phyloP scores from a whole-genome alignment of 2,888 invertebrate species.

The Eupeodes latifasciatus region DNA sequence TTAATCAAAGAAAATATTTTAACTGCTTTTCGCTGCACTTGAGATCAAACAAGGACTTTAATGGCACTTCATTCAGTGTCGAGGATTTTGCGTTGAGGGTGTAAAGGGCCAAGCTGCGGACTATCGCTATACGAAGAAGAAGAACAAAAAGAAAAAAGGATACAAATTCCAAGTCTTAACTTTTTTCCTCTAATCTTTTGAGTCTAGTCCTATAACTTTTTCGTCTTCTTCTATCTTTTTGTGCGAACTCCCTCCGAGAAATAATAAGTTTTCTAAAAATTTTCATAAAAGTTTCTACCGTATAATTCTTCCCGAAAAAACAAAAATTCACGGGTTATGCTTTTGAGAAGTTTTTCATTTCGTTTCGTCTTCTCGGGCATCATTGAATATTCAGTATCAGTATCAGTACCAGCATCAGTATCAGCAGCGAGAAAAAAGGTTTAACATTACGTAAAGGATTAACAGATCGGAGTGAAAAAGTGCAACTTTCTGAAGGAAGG shows the following conservation, averaged over 20 bases:
- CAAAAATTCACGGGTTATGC: slow-evolving; percentile 44
- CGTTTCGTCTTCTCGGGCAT: slow-evolving; percentile 45
- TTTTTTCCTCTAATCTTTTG: slow-evolving; percentile 47
- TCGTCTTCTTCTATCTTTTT: background rate
- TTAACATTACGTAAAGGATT: slow-evolving; percentile 73
- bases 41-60: slow-evolving; percentile 71
- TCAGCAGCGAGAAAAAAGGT: slow-evolving; percentile 26
- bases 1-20: slow-evolving; percentile 67
- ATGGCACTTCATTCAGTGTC: slow-evolving; percentile 76
- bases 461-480: slow-evolving; percentile 56
- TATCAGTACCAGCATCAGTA: background rate
- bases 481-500: background rate
- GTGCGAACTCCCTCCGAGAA: slow-evolving; percentile 29
- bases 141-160: slow-evolving; percentile 35
- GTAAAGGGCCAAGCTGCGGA: slow-evolving; percentile 61
- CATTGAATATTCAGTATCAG: slow-evolving; percentile 37
- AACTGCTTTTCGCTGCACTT: slow-evolving; percentile 75
- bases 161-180: slow-evolving; percentile 28
- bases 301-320: background rate
- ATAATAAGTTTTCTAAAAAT: slow-evolving; percentile 37
- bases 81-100: slow-evolving; percentile 73
- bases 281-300: slow-evolving; percentile 24
- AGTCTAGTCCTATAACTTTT: slow-evolving; percentile 37
- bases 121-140: slow-evolving; percentile 29
- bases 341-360: slow-evolving; percentile 52